phyloP scores from a whole-genome alignment of 2,113 vertebrate species.

The Tyto alba region DNA sequence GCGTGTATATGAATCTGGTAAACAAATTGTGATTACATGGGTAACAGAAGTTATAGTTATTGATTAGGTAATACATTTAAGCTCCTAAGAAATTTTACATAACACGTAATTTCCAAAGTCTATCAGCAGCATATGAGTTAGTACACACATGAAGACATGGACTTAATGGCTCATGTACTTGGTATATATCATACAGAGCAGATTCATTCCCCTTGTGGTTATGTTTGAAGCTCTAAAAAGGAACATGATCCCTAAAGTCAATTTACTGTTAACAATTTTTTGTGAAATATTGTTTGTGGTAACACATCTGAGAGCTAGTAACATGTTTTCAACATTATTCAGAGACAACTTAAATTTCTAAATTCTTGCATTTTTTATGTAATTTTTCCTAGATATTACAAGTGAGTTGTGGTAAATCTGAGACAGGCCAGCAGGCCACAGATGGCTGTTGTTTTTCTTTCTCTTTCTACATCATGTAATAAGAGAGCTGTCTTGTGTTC shows the following conservation, averaged over 20 bases:
- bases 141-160: fast-evolving
- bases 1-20: background rate
- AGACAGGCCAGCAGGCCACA: background rate
- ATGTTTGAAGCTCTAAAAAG: background rate
- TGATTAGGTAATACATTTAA: background rate
- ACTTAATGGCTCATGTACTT: background rate
- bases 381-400: background rate
- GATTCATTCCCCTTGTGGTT: background rate
- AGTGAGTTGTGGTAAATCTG: background rate
- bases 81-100: background rate
- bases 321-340: background rate
- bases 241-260: background rate
- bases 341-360: background rate
- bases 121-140: background rate
- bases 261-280: background rate
- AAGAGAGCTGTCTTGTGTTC: conserved; percentile 8
- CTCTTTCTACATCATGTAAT: background rate
- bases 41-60: background rate
- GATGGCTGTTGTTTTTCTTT: background rate
- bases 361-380: background rate
- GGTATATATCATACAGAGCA: background rate
- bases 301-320: background rate
- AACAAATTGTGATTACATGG: background rate
- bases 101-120: background rate
- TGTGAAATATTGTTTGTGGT: fast-evolving